These are phyloP conservation scores for Phaenicophaeus curvirostris DNA, from an alignment of 2,797 vertebrate species.

Conservation along the genomic window DNA sequence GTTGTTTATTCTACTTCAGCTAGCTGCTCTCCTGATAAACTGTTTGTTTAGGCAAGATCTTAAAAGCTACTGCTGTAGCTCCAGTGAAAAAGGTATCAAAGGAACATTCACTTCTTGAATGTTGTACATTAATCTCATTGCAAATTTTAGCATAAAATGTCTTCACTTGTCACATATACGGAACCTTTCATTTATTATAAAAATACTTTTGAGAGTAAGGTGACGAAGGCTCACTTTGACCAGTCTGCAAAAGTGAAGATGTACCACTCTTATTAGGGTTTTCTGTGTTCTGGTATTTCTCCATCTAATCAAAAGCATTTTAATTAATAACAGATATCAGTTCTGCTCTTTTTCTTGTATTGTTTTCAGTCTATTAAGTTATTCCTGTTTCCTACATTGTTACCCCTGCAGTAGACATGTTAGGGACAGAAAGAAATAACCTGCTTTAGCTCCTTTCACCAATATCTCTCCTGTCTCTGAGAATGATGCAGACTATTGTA, in stretches of 20 bases:
- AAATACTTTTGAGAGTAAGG: not conserved
- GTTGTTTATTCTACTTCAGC: not conserved
- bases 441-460: not conserved
- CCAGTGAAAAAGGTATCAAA: not conserved
- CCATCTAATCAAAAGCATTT: not conserved
- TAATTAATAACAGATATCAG: not conserved
- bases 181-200: not conserved
- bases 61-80: not conserved
- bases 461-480: not conserved
- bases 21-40: not conserved
- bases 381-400: not conserved
- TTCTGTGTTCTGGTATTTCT: not conserved
- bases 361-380: not conserved
- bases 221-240: not conserved
- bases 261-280: not conserved
- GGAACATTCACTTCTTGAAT: not conserved
- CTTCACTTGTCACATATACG: not conserved
- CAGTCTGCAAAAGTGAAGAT: not conserved
- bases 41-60: not conserved
- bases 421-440: not conserved
- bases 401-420: not conserved
- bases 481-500: not conserved
- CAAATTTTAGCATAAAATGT: not conserved
- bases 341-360: not conserved
- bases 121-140: not conserved